Evolutionary conservation across 1,140 invertebrate genomes (phyloP), one percentile per base, ranked within the genome.

Genomic region (Achatina immaculata): DNA sequence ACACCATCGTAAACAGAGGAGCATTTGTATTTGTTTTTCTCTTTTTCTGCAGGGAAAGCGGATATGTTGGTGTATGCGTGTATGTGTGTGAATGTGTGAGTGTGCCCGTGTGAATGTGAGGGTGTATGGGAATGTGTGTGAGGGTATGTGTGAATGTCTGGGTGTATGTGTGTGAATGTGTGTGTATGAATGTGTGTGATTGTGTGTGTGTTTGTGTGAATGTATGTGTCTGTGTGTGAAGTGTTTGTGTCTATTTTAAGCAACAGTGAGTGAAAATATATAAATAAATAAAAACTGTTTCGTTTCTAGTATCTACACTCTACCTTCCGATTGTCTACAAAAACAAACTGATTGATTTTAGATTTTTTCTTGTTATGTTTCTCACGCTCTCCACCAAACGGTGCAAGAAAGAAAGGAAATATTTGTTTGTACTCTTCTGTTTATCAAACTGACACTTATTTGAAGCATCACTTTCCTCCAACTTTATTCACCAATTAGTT

Each of bases 81-180:
- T 68, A 68, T 11, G 14, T 68, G 21, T 68, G 21, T 68, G 65
- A 68, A n/a, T 68, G 65, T 68, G 65, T 68, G 65, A 16, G 65
- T 68, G 31, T 68, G 65, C 31, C 11, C 11, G 14, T 68, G 65
- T 68, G 65, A 16, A 28, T 68, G 65, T 68, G 65, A 16, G 31
- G 11, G 65, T 68, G 65, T 68, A 28, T 68, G 65, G 14, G 65
- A 11, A 34, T 68, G 65, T 68, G 65, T 16, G 65, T 68, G 65
- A 16, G 65, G 48, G 48, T 51, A 51, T 11, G 24, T 51, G 48
- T 51, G 48, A 11, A 51, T 14, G 24, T 51, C 11, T 66, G 65
- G 14, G 19, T 66, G 31, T 66, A 66, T 72, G 69, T 72, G 28
- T 34, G 28, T 38, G 69, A 19, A 38, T 72, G 69, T 72, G 38